Percentiles rank a stretch among this genome's conserved stretches.
phyloP scores from a whole-genome alignment of 2,797 vertebrate genomes.

The Cyprinodon diabolis region DNA sequence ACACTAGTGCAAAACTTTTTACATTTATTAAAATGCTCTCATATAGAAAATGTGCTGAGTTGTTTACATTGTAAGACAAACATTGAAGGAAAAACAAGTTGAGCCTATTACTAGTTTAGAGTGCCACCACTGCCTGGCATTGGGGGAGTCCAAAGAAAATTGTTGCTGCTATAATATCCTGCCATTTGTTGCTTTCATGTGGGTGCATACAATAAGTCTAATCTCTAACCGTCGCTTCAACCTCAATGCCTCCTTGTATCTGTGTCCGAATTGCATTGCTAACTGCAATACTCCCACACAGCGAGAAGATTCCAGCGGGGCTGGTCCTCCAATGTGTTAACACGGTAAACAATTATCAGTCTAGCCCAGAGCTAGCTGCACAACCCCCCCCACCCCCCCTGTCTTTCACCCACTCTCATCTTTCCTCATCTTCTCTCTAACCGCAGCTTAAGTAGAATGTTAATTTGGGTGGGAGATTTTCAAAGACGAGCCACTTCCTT shows the following conservation, averaged over 20 bases:
- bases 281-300: conserved; percentile 72
- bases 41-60: conserved; percentile 48
- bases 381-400: conserved; percentile 25
- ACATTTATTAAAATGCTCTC: no score
- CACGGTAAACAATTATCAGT: conserved; percentile 85
- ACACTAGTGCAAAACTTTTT: no score
- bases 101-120: conserved; percentile 29
- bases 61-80: conserved; percentile 4
- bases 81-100: no score
- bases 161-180: conserved; percentile 82
- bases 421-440: conserved; percentile 64
- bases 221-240: conserved; percentile 59
- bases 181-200: conserved; percentile 81
- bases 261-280: conserved; percentile 50
- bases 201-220: conserved; percentile 78
- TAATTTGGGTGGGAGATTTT: conserved; percentile 81
- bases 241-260: conserved; percentile 45
- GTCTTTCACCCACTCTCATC: conserved; percentile 61
- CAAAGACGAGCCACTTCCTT: conserved; percentile 70
- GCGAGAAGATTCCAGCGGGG: conserved; percentile 78
- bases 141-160: conserved; percentile 73
- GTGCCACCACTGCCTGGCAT: conserved; percentile 50
- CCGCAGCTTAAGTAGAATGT: conserved; percentile 82
- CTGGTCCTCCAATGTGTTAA: conserved; percentile 80
- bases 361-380: conserved; percentile 71